Base-by-base conservation (phyloP, 1,140 invertebrate species). In the Sycophaga agraensis region DNA sequence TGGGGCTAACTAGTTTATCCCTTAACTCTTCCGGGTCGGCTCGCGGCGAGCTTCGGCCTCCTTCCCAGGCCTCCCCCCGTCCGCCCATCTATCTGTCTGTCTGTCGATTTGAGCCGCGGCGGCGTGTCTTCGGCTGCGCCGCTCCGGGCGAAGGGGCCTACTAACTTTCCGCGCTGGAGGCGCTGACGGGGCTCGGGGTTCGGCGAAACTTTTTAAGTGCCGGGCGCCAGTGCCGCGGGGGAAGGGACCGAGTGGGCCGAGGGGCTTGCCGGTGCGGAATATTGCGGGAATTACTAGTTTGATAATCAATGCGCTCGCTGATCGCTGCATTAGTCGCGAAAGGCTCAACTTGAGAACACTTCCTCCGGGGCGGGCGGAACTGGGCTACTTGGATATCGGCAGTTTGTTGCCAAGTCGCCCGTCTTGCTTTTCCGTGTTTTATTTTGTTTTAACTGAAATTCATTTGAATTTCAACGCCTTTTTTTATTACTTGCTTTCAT, bases 1-100 rank as follows among this genome's bases (percentile, higher is more conserved):
- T 16, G 40, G 35, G 34, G 31, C 58, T 59, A 59, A 59, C 58
- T 59, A 53, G 48, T 59, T 59, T 59, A 53, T 48, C 48, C 45
- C 58, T 53, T 50, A 45, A 43, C 48, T 59, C 35, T 16, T 1
- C 42, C 21, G 31, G 55, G 28, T 57, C 31, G 31, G 37, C 12
- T 42, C 40, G 12, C 49, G 46, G 17, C 26, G 9, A 26, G 9
- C 35, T 19, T 40, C 35, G 26, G 34, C 53, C 28, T 14, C 6
- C 7, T 17, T 17, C 35, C 17, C 4, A 12, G 14, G 34, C 12
- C n/a, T 28, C 21, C 39, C 22, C 6, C 21, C 17, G 9, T 53
- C 4, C 17, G 4, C 0, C 53, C 16, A n/a, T 46, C 26, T 37
- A 9, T 24, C 28, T 26, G 34, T 4, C 37, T 43, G 26, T 51